phyloP scores from a whole-genome alignment of 2,888 invertebrate genomes.

The Sesamia inferens region DNA sequence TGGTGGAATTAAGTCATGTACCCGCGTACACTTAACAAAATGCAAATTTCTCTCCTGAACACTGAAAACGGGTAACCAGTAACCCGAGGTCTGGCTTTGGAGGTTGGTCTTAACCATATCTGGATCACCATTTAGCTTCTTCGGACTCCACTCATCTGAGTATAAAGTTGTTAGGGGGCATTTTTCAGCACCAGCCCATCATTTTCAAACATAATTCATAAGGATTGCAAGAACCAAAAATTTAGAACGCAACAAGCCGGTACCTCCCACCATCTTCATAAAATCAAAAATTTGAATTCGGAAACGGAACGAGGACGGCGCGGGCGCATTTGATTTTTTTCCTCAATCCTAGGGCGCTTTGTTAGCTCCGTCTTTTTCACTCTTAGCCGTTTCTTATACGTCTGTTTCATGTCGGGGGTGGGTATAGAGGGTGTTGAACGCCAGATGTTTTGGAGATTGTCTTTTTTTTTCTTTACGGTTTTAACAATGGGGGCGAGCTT shows the following conservation, averaged over 20 bases:
- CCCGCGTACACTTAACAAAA: too few relatives aligned
- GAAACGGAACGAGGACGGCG: constrained; percentile 71
- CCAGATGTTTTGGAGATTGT: constrained; percentile 68
- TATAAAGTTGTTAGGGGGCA: too few relatives aligned
- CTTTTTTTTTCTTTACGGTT: constrained; percentile 55
- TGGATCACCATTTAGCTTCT: too few relatives aligned
- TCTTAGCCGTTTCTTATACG: neutral
- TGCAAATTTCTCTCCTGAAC: too few relatives aligned
- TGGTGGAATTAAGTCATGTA: too few relatives aligned
- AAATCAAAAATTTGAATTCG: constrained; percentile 61
- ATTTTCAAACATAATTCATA: neutral
- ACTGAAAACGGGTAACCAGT: too few relatives aligned
- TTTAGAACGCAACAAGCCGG: constrained; percentile 5
- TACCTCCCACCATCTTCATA: constrained; percentile 14
- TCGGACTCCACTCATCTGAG: too few relatives aligned
- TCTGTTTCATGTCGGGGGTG: constrained; percentile 63
- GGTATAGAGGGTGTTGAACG: constrained; percentile 67
- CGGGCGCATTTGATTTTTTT: constrained; percentile 70
- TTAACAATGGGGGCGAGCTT: constrained; percentile 66
- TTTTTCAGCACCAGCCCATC: too few relatives aligned
- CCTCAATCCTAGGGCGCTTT: constrained; percentile 63
- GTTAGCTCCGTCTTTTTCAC: constrained; percentile 46
- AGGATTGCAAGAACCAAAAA: neutral
- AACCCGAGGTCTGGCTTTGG: too few relatives aligned
- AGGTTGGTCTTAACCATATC: too few relatives aligned